Percentiles rank a stretch among this genome's conserved stretches.
Evolutionary conservation across 2,113 vertebrate genomes (phyloP).

Genomic region (Actinemys pallida): DNA sequence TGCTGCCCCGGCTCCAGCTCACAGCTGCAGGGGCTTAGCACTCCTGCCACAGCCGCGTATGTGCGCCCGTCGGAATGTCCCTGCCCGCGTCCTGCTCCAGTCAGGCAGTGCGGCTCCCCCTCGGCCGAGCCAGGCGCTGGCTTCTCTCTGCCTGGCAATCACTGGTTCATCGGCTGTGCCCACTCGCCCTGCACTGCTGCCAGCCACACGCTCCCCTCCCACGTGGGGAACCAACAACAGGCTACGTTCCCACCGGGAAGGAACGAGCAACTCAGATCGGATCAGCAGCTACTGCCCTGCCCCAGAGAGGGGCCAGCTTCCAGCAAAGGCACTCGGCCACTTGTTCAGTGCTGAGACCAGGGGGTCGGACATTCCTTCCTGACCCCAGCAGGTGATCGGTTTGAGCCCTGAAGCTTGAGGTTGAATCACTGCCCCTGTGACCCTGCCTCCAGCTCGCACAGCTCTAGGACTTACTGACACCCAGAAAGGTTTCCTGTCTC

Average conservation of each 20-base stretch:
- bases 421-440: neutral
- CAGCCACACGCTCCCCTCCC: neutral
- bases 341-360: neutral
- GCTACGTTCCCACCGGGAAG: no score
- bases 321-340: neutral
- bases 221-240: neutral
- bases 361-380: accelerated
- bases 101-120: neutral
- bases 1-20: neutral
- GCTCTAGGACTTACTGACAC: neutral
- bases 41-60: neutral
- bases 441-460: neutral
- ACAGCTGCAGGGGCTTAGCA: slow-evolving; percentile 1
- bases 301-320: neutral
- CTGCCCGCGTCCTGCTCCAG: neutral
- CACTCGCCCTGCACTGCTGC: neutral
- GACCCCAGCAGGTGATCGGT: neutral
- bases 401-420: neutral
- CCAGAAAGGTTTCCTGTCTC: neutral
- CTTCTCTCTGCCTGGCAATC: neutral
- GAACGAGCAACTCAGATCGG: no score
- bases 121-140: neutral
- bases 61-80: neutral
- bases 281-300: neutral
- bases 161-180: neutral